These are phyloP conservation scores for Bimastos eiseni DNA, from an alignment of 2,888 invertebrate genomes.

Conservation along the genomic window DNA sequence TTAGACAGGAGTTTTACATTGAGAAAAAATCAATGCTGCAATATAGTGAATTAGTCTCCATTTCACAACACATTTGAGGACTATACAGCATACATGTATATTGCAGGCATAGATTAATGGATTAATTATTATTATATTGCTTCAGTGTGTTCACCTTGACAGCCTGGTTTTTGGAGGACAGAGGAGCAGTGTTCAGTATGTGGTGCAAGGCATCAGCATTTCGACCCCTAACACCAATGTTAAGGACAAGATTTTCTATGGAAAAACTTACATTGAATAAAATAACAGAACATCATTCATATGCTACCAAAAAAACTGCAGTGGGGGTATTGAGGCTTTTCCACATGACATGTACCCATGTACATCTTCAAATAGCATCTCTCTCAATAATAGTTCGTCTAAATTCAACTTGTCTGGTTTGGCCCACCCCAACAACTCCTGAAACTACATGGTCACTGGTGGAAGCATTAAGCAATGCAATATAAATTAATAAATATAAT, in stretches of 20 bases:
- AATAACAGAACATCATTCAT: neutral
- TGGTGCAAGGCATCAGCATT: slow-evolving; percentile 77
- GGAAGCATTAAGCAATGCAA: no score
- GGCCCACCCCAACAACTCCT: no score
- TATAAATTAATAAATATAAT: no score
- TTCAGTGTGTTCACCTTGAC: slow-evolving; percentile 58
- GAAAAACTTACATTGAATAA: neutral
- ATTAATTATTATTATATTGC: no score
- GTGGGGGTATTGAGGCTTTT: no score
- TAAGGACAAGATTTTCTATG: neutral
- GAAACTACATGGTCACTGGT: no score
- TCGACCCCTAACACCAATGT: neutral
- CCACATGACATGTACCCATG: no score
- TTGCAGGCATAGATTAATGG: no score
- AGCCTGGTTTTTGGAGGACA: slow-evolving; percentile 77
- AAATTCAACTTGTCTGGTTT: no score
- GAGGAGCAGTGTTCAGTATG: slow-evolving; percentile 84
- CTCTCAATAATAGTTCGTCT: no score
- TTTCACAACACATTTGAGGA: neutral
- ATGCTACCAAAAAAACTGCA: neutral
- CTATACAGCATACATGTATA: no score
- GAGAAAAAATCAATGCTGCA: neutral
- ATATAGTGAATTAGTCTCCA: neutral
- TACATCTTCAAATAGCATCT: no score
- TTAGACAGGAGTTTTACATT: neutral